phyloP scores from a whole-genome alignment of 2,797 vertebrate species.

The Molossus molossus region DNA sequence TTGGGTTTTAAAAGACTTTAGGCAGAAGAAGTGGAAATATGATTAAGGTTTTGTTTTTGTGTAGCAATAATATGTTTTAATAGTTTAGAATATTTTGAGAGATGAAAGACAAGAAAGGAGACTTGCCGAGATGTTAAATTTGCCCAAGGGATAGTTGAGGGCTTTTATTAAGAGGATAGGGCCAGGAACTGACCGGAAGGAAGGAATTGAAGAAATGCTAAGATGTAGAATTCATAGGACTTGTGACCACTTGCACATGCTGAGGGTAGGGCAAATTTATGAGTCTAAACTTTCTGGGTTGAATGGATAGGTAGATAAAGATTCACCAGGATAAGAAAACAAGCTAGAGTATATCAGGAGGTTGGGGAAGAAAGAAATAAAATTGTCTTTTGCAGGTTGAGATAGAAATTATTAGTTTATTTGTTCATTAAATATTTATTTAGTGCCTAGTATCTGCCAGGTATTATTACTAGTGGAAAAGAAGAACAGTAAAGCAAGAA shows the following conservation, averaged over 20 bases:
- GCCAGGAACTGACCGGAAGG: background rate
- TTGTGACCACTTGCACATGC: background rate
- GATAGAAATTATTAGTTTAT: slow-evolving; percentile 23
- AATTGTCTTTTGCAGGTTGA: background rate
- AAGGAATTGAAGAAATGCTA: background rate
- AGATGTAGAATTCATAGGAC: background rate
- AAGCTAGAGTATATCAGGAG: background rate
- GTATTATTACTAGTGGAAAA: background rate
- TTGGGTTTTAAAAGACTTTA: background rate
- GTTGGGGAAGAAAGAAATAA: background rate
- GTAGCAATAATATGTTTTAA: background rate
- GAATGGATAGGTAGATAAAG: background rate
- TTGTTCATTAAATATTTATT: slow-evolving; percentile 58
- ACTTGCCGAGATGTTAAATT: background rate
- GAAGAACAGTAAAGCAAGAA: background rate
- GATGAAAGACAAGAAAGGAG: slow-evolving; percentile 22
- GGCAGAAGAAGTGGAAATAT: background rate
- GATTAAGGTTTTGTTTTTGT: slow-evolving; percentile 6
- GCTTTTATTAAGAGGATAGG: background rate
- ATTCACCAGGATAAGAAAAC: slow-evolving; percentile 24
- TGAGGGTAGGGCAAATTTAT: rapidly evolving
- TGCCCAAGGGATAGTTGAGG: background rate
- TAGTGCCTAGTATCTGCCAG: background rate
- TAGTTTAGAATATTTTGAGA: background rate
- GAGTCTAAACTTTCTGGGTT: background rate